Percentiles rank a stretch among this genome's conserved stretches.
These are phyloP conservation scores for Zaprionus africanus DNA, from an alignment of 1,140 invertebrate species.

Conservation along the genomic window DNA sequence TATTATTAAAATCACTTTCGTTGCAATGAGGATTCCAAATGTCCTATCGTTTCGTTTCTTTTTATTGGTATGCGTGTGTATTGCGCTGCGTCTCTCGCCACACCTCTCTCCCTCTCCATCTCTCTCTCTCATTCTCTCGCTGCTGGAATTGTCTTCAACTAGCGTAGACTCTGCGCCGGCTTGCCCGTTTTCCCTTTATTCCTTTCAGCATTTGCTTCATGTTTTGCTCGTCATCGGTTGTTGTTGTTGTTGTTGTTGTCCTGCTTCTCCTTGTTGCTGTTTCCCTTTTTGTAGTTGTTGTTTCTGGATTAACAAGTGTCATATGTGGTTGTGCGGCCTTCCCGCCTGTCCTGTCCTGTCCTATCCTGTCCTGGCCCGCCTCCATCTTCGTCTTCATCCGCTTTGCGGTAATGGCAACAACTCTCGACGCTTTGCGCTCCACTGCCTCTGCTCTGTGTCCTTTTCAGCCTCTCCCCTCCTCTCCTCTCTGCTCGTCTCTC, in stretches of 20 bases:
- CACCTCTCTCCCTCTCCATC: background rate
- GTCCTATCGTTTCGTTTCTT: conserved; percentile 80
- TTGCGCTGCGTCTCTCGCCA: background rate
- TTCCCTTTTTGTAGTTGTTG: conserved; percentile 24
- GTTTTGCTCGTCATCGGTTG: conserved; percentile 38
- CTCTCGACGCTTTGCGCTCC: conserved; percentile 41
- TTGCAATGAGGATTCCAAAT: conserved; percentile 83
- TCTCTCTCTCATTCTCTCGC: conserved; percentile 6
- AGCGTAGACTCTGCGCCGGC: conserved; percentile 55
- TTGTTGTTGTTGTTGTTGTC: conserved; percentile 4
- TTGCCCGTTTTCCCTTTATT: background rate
- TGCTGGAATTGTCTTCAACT: conserved; percentile 67
- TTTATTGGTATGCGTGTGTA: conserved; percentile 76
- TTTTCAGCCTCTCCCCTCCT: background rate
- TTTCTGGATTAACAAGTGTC: conserved; percentile 77
- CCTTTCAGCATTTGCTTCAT: conserved; percentile 41
- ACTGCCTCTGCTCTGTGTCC: conserved; percentile 19
- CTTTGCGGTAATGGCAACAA: conserved; percentile 41
- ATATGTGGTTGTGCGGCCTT: conserved; percentile 66
- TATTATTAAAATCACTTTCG: conserved; percentile 84
- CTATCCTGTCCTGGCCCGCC: conserved; percentile 19
- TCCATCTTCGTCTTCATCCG: background rate
- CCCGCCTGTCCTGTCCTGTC: conserved; percentile 38
- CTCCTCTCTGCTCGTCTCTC: background rate
- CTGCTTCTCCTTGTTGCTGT: background rate